Base-by-base conservation (phyloP, 1,140 invertebrate species). In the Adoxophyes honmai region DNA sequence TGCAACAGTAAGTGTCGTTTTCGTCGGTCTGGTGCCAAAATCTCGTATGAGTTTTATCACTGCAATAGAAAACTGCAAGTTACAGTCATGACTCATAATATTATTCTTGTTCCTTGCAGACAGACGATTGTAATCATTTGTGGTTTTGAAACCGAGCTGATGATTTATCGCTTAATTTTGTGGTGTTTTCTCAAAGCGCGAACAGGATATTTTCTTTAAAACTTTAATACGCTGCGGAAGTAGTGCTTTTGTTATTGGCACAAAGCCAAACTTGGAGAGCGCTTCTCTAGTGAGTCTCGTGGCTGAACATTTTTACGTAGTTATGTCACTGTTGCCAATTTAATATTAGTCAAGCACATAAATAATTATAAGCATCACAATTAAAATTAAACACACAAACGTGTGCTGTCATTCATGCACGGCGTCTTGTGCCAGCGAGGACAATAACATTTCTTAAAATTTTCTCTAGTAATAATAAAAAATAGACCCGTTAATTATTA, bases 401-500 rank as follows among this genome's bases (percentile, higher is more conserved):
- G 18, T 11, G 42, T 21, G 16, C 18, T 48, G 18, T 48, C 42
- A 48, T 48, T 48, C 42, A 13, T 18, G 2, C 6, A 6, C 6
- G 21, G 21, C 6, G 21, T 28, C 21, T 28, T 28, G 21, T 39
- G 55, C 69, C 69, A 60, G 39, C 33, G 7, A 10, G 33, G 69
- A 69, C 69, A 69, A 72, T 64, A 66, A 57, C 70, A 67, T 72
- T 36, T 16, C 34, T 15, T 34, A 33, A n/a, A 54, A 9, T 15
- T 53, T 28, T 53, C 10, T 8, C 51, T 38, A 15, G n/a, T 52
- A 16, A 8, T 28, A 55, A 34, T 11, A 39, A 1, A 33, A 34
- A 10, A 52, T 34, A 8, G 10, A 13, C 4, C 10, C 11, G 14
- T n/a, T n/a, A n/a, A n/a, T n/a, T n/a, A n/a, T n/a, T n/a, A n/a